phyloP scores from a whole-genome alignment of 2,113 vertebrate species.

The Oreochromis niloticus region DNA sequence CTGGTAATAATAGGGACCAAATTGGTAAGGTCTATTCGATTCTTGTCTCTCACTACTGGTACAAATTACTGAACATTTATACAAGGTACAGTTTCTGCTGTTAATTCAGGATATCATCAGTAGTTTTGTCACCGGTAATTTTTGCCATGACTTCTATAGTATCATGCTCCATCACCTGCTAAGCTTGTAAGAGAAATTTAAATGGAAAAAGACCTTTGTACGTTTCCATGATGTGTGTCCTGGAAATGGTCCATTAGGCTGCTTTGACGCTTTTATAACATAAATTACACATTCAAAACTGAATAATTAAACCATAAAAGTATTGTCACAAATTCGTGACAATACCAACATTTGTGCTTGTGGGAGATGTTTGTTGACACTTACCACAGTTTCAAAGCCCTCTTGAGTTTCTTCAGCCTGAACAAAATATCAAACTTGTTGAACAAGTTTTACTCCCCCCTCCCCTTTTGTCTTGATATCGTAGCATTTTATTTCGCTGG shows the following conservation, averaged over 20 bases:
- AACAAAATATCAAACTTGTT: not conserved
- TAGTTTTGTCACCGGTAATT: not conserved
- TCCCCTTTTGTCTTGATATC: not conserved
- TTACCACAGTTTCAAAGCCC: not conserved
- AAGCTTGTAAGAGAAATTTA: not conserved
- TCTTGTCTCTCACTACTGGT: not conserved
- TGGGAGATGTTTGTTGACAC: not conserved
- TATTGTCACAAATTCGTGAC: not conserved
- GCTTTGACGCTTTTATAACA: not conserved
- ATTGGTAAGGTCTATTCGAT: not conserved
- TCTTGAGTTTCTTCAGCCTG: not conserved
- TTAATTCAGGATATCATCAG: not conserved
- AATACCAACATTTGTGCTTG: not conserved
- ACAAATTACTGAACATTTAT: not conserved
- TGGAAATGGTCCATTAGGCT: not conserved
- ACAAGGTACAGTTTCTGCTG: not conserved
- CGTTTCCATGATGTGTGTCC: not conserved
- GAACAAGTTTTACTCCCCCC: not conserved
- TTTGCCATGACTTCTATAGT: not conserved
- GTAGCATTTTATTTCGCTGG: accelerated
- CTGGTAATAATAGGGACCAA: not conserved
- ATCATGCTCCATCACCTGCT: not conserved
- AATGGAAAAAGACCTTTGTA: not conserved
- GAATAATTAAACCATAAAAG: not conserved
- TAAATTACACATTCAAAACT: not conserved